Conservation (phyloP, 1,140 invertebrate species). For the Pararge aegeria region DNA sequence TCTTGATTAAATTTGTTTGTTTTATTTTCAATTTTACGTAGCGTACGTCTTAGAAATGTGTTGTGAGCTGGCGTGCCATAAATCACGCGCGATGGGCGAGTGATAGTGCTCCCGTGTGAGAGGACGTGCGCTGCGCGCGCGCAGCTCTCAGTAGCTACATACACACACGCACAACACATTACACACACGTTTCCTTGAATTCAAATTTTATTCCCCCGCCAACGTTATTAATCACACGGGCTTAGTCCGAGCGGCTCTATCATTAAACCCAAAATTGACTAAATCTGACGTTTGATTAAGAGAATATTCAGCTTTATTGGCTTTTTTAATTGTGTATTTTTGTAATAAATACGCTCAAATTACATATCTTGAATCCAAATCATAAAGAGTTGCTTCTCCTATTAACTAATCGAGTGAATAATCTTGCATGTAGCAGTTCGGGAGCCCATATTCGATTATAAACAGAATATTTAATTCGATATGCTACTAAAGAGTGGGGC, state of each 20-base stretch:
- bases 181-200: constrained; percentile 48
- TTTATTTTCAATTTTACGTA: constrained; percentile 36
- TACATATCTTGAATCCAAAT: constrained; percentile 39
- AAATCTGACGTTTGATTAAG: constrained; percentile 76
- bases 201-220: constrained; percentile 48
- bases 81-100: constrained; percentile 64
- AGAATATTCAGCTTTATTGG: constrained; percentile 57
- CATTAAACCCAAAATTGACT: constrained; percentile 68
- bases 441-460: constrained; percentile 25
- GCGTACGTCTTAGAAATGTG: constrained; percentile 43
- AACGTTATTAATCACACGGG: constrained; percentile 60
- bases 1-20: constrained; percentile 28
- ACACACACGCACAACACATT: constrained; percentile 28
- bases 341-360: constrained; percentile 57
- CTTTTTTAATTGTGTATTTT: constrained; percentile 62
- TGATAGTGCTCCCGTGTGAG: constrained; percentile 53
- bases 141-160: constrained; percentile 20
- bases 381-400: constrained; percentile 33
- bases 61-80: constrained; percentile 51
- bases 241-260: constrained; percentile 61
- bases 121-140: constrained; percentile 36
- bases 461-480: constrained; percentile 19
- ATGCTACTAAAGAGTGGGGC: neutral
- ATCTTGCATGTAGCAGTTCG: constrained; percentile 25
- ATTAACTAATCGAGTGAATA: constrained; percentile 35